Percentiles rank a stretch among this genome's conserved stretches.
These are phyloP conservation scores for Panonychus citri DNA, from an alignment of 1,140 invertebrate species.

Conservation along the genomic window DNA sequence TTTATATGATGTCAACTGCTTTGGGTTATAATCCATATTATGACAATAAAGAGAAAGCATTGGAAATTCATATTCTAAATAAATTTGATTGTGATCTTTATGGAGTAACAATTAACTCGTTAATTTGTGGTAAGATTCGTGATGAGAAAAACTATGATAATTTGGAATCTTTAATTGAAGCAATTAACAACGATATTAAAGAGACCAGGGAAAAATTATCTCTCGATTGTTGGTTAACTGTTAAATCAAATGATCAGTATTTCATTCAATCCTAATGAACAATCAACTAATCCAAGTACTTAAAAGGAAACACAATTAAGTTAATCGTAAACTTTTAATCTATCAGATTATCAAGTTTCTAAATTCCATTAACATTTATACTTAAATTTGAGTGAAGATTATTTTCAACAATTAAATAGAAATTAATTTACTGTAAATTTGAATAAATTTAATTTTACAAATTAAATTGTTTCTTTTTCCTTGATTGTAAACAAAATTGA, in stretches of 20 bases:
- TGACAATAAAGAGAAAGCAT: constrained; percentile 25
- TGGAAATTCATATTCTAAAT: constrained; percentile 28
- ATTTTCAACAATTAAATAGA: too few species aligned
- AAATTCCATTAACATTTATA: too few species aligned
- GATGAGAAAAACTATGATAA: constrained; percentile 4
- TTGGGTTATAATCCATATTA: constrained; percentile 30
- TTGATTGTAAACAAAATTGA: too few species aligned
- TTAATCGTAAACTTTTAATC: too few species aligned
- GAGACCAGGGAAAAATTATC: background rate
- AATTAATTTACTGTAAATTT: too few species aligned
- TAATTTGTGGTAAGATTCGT: constrained; percentile 24
- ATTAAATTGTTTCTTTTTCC: too few species aligned
- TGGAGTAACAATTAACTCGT: constrained; percentile 20
- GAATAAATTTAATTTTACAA: too few species aligned
- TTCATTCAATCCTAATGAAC: too few species aligned
- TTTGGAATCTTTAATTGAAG: constrained; percentile 5
- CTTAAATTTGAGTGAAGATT: too few species aligned
- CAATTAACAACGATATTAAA: constrained; percentile 7
- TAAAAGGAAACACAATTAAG: too few species aligned
- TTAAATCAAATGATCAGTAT: background rate
- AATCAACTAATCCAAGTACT: too few species aligned
- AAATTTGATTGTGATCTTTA: constrained; percentile 27
- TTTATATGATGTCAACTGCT: constrained; percentile 25
- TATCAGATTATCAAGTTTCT: too few species aligned
- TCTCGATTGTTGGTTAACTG: background rate